Evolutionary conservation across 2,888 invertebrate genomes (phyloP).

Genomic region (Polyploca ridens): DNA sequence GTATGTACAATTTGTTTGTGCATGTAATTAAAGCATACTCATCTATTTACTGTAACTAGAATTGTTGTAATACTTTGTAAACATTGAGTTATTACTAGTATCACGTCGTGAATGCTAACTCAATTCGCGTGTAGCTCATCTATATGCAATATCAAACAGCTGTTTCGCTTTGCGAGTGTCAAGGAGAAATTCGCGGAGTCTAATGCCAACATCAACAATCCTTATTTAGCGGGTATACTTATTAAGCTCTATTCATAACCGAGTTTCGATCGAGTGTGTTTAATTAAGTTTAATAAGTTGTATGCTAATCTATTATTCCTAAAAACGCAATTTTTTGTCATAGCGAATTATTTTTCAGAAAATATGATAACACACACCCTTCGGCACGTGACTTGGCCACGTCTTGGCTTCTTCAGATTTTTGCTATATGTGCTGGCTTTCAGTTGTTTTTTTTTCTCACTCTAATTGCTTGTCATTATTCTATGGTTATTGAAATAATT

Average conservation of each 20-base stretch:
- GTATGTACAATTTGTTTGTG: not conserved
- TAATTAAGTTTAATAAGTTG: no score
- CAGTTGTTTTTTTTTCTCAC: no score
- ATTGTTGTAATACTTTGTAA: not conserved
- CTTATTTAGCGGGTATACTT: not conserved
- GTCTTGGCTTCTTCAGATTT: no score
- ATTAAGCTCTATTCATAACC: not conserved
- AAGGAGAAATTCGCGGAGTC: not conserved
- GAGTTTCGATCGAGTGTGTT: no score
- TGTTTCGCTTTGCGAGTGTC: slow-evolving; percentile 10
- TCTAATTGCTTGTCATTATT: no score
- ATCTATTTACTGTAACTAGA: not conserved
- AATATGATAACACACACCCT: no score
- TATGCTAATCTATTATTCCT: no score
- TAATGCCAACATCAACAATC: not conserved
- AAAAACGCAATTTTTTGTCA: no score
- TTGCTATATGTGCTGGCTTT: no score
- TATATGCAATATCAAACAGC: slow-evolving; percentile 5
- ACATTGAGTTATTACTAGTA: slow-evolving; percentile 5
- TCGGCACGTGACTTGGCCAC: no score
- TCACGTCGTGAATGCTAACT: slow-evolving; percentile 3
- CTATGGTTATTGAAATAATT: no score
- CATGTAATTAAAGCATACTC: not conserved
- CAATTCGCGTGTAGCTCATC: not conserved
- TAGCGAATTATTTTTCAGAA: no score